A percentile compares a stretch with the other conserved stretches of the same genome.
Conservation (phyloP, 2,113 vertebrate species). For the Protobothrops mucrosquamatus region DNA sequence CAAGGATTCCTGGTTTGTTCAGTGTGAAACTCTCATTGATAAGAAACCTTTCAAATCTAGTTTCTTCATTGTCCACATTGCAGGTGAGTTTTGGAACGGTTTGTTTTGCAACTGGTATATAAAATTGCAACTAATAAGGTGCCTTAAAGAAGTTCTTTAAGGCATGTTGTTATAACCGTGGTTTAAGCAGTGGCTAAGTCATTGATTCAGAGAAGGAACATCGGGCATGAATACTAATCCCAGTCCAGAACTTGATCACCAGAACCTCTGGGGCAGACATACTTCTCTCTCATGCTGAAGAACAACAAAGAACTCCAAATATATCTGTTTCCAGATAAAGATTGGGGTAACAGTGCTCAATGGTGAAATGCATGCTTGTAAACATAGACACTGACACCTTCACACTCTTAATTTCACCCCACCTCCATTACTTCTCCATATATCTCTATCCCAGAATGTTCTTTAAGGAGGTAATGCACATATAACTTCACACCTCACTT, state of each 20-base stretch:
- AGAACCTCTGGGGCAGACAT: not conserved
- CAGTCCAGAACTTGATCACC: not conserved
- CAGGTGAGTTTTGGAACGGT: conserved; percentile 71
- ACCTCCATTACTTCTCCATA: not conserved
- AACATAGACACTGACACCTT: not conserved
- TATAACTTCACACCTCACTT: not conserved
- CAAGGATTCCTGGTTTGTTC: conserved; percentile 70
- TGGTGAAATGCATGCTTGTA: not conserved
- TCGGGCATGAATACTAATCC: not conserved
- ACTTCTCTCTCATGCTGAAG: not conserved
- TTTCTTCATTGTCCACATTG: conserved; percentile 80
- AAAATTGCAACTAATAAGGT: not conserved
- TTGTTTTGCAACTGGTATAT: not conserved
- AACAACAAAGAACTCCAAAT: not conserved
- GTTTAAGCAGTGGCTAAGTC: not conserved
- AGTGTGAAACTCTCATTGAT: conserved; percentile 72
- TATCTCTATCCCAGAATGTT: not conserved
- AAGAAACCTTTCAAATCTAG: conserved; percentile 71
- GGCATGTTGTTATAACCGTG: not conserved
- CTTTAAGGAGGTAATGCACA: not conserved
- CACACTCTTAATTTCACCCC: not conserved
- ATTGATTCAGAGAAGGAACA: not conserved
- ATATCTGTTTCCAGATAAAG: not conserved
- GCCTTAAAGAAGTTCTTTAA: not conserved
- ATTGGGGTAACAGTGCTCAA: not conserved